Evolutionary conservation across 2,888 invertebrate genomes (phyloP), one percentile per base, ranked within the genome.

Genomic region (Epistrophella euchroma): DNA sequence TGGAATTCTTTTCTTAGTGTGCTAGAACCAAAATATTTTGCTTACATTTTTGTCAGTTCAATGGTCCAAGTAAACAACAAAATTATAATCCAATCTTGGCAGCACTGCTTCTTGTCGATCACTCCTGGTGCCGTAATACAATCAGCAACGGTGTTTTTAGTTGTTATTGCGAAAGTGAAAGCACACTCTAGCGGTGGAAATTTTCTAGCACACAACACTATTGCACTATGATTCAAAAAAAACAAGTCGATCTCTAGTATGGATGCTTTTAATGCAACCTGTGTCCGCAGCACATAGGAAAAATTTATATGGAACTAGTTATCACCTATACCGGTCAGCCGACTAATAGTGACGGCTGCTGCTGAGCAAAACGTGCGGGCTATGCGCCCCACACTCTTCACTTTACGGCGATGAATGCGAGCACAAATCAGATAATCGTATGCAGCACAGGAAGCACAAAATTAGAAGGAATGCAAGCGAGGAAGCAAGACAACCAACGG

Each of bases 31-130:
- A 71, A 56, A 58, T 43, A 19, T 22, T 45, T n/a, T 73, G 70
- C 88, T 88, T 87, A 88, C 88, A 88, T 88, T 88, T 88, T 88
- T 72, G 78, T 55, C 25, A 32, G 68, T 79, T 84, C 73, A 40
- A 73, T 66, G 72, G 45, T 58, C 71, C 70, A 55, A 73, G 55
- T 58, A 71, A 79, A 74, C 52, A 70, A 52, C 22, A 40, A 55
- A 70, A 52, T 9, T 15, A 60, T 72, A 72, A 74, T 74, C 74
- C 70, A 35, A 6, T 81, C 35, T 71, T 25, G 32, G 52, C n/a
- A 19, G 55, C 35, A 28, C 19, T 13, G 55, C 50, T 52, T 58
- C 43, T 62, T 13, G 35, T 55, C 37, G 50, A 10, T 60, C 60
- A 62, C 45, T 68, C 50, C 37, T 60, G 58, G 25, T 70, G 50